phyloP scores from a whole-genome alignment of 2,113 vertebrate genomes.

The Dasyprocta punctata region DNA sequence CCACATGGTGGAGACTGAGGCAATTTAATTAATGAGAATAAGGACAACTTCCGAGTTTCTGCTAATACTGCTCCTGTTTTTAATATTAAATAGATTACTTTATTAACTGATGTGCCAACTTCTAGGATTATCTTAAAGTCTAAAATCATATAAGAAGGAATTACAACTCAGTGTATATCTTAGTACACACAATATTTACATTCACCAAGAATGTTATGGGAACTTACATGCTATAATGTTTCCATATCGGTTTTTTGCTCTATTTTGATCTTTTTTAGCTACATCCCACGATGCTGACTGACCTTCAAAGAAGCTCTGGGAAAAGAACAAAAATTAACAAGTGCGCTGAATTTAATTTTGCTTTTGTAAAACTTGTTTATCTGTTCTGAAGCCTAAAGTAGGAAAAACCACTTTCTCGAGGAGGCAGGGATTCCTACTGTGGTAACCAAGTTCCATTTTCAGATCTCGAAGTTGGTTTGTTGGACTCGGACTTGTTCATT shows the following conservation, averaged over 20 bases:
- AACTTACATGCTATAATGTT: constrained; percentile 99
- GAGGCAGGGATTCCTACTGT: background rate
- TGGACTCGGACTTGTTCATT: constrained; percentile 25
- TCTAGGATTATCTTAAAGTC: background rate
- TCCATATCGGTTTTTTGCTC: constrained; percentile 99
- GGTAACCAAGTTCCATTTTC: constrained; percentile 32
- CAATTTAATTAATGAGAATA: constrained; percentile 42
- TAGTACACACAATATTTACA: constrained; percentile 3
- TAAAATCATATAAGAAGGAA: constrained; percentile 49
- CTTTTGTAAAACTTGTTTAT: constrained; percentile 48
- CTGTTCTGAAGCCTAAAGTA: constrained; percentile 33
- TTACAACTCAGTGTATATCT: constrained; percentile 7
- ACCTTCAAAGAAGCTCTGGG: constrained; percentile 99
- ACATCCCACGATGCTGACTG: constrained; percentile 99
- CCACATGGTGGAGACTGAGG: constrained; percentile 55
- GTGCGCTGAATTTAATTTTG: constrained; percentile 45
- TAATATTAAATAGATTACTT: constrained; percentile 55
- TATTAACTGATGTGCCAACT: background rate
- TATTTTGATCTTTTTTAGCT: constrained; percentile 99
- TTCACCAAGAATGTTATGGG: constrained; percentile 20
- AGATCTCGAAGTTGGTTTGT: constrained; percentile 20
- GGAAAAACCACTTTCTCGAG: constrained; percentile 23
- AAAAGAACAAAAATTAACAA: constrained; percentile 81
- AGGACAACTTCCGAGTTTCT: constrained; percentile 47
- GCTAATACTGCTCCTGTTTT: constrained; percentile 16